Percentiles rank a stretch among this genome's conserved stretches.
Conservation (phyloP, 2,888 invertebrate genomes). For the Polydrusus cervinus region DNA sequence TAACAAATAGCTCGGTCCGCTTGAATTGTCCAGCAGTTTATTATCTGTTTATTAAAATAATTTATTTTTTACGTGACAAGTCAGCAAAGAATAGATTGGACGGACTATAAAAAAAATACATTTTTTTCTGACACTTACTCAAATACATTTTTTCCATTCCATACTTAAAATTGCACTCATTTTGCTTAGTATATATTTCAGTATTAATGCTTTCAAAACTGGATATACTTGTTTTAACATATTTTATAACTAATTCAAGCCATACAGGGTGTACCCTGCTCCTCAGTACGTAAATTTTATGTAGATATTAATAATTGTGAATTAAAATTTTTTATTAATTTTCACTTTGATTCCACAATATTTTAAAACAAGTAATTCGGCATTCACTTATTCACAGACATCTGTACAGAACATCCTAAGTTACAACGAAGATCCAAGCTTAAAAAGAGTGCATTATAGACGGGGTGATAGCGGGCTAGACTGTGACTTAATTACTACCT, state of each 20-base stretch:
- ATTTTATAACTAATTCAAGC: neutral
- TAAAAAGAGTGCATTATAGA: constrained; percentile 35
- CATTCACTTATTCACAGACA: neutral
- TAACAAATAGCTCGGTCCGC: too few species aligned
- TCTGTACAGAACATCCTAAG: neutral
- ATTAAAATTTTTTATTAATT: neutral
- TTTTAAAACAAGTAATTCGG: constrained; percentile 9
- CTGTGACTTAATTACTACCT: constrained; percentile 30
- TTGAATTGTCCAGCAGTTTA: too few species aligned
- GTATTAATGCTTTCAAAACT: neutral
- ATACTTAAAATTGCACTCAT: neutral
- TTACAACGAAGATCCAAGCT: constrained; percentile 13
- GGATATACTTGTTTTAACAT: neutral
- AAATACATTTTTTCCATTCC: neutral
- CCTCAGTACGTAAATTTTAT: too few species aligned
- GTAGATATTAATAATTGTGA: too few species aligned
- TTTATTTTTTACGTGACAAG: too few species aligned
- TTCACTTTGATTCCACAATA: too few species aligned
- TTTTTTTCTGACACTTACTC: too few species aligned
- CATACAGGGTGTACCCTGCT: neutral
- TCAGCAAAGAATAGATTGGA: too few species aligned
- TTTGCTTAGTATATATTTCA: neutral
- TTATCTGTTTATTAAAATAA: too few species aligned
- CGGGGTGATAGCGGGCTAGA: constrained; percentile 53
- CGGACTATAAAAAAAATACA: too few species aligned